Base-by-base conservation (phyloP, 2,888 invertebrate species). In the Drosophila barbarae region DNA sequence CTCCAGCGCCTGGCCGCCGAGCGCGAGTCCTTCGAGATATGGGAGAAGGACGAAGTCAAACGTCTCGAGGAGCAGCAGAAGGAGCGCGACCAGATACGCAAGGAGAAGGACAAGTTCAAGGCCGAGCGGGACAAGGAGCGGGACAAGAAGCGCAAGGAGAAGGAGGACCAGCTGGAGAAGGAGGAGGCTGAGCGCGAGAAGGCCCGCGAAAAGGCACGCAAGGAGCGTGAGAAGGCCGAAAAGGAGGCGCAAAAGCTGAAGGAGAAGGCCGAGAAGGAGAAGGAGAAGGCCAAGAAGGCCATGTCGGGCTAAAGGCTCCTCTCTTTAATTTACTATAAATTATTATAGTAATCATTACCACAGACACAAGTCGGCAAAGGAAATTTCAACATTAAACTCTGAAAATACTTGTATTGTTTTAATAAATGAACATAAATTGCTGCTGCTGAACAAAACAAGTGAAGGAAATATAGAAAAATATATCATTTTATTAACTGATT, bases 1-100 rank as follows among this genome's bases (percentile, higher is more conserved):
- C 35, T 81, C 26, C 51, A 71, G 3, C 38, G 51, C 8, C 50
- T 81, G 36, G 52, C 54, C 2, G 54, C 64, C 18, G 68, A 76
- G 5, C 81, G 81, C 8, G 81, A 72, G 6, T 69, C 69, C 13
- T 81, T 74, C 34, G 76, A 73, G 13, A 39, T 35, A 18, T 81
- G 69, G 70, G 84, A 81, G 3, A 57, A 55, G 28, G 73, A 74
- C 38, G 81, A 83, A n/a, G 0, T 71, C 9, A 76, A 73, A 23
- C 76, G 77, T 0, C 13, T 77, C 2, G 59, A 63, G 2, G 70
- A 72, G 18, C 50, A 68, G 13, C 47, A 71, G n/a, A 74, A 76
- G 50, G 71, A 74, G 26, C 70, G 69, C 18, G 55, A 63, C 0
- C 44, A 71, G 28, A 9, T 28, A 2, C 60, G 39, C 5, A 65